Base-by-base conservation (phyloP, 1,140 invertebrate genomes). In the Halyomorpha halys region DNA sequence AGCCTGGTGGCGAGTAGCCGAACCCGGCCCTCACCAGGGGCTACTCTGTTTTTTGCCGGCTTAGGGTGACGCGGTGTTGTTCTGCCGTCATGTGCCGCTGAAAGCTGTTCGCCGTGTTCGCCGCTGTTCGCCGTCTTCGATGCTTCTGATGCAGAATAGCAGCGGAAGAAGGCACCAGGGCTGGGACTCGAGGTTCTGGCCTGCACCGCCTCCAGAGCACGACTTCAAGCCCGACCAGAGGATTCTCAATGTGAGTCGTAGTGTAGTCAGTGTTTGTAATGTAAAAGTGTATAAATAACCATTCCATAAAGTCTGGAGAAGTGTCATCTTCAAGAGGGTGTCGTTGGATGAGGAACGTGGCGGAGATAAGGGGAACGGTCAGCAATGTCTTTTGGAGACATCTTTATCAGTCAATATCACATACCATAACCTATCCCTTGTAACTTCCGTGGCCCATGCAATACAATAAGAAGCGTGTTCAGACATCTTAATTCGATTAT, bases 131-230 rank as follows among this genome's bases (percentile, higher is more conserved):
- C 9, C 11, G 11, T 49, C 34, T 39, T 23, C 18, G 53, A 56
- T 56, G 53, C 53, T 56, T 56, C 19, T 56, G 6, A 56, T 56
- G 53, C 53, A 56, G 23, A 56, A 23, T 23, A 56, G 8, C 53
- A 56, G 53, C 15, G 53, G 53, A 56, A 56, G 53, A 56, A 19
- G 53, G 53, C 18, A 21, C 21, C 53, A 56, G 14, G 53, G 53
- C 53, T 56, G 53, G 53, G 53, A 56, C 53, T 16, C 18, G 4
- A 21, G 53, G 53, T 56, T 56, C 53, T 56, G 53, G 53, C 53
- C 53, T 15, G 21, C 19, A 21, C 53, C 53, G 18, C 53, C 53
- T 23, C 53, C 18, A 15, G 53, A 56, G 27, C 53, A 56, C 21
- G 53, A 56, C 11, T 56, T 56, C 23, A 56, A 56, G 23, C 53